These are phyloP conservation scores for Petrocephalus zakoni DNA, from an alignment of 2,113 vertebrate species.

Conservation along the genomic window DNA sequence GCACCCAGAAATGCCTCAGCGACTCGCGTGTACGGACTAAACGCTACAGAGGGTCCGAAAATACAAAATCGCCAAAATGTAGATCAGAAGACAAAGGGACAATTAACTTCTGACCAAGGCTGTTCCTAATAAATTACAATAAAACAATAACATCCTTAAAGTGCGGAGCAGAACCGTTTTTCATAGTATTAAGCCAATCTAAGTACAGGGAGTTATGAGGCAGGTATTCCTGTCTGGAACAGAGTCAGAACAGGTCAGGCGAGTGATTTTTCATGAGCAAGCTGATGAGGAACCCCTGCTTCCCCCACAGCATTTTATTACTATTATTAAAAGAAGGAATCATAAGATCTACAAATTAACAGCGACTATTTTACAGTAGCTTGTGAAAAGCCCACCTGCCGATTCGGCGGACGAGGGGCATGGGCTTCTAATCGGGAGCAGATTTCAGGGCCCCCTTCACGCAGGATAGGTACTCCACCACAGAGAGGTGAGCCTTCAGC, in stretches of 20 bases:
- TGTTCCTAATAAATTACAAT: background rate
- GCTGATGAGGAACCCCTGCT: conserved; percentile 39
- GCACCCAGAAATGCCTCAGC: conserved; percentile 80
- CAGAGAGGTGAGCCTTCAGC: conserved; percentile 59
- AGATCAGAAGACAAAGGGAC: background rate
- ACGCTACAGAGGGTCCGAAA: conserved; percentile 32
- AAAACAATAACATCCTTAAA: background rate
- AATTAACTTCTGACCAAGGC: background rate
- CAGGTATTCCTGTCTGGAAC: background rate
- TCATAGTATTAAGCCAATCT: background rate
- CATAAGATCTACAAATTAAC: conserved; percentile 70
- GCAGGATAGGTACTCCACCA: conserved; percentile 39
- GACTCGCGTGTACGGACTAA: conserved; percentile 60
- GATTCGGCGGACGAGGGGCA: conserved; percentile 51
- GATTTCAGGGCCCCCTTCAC: conserved; percentile 50
- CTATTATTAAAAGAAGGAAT: conserved; percentile 55
- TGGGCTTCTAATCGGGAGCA: conserved; percentile 56
- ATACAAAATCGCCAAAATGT: background rate
- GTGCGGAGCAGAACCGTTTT: background rate
- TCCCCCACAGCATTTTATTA: conserved; percentile 53
- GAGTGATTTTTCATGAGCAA: conserved; percentile 22
- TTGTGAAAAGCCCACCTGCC: conserved; percentile 61
- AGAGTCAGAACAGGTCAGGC: background rate
- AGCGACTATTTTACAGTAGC: conserved; percentile 58
- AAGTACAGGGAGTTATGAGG: background rate